Evolutionary conservation across 2,113 vertebrate genomes (phyloP).

Genomic region (Odocoileus virginianus): DNA sequence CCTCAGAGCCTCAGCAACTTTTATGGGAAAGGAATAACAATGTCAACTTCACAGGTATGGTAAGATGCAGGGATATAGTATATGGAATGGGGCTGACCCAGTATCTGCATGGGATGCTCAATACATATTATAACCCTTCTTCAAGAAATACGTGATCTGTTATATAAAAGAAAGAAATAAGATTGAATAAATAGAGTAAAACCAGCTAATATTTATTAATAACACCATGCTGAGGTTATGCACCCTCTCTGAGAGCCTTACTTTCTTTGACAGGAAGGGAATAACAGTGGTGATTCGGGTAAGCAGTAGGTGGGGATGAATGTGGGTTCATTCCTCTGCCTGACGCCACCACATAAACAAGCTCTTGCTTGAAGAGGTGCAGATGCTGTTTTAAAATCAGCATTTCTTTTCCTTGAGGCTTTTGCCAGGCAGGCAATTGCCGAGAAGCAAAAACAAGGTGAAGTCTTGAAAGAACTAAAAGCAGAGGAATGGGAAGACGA

Average conservation of each 20-base stretch:
- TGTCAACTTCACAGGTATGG: background rate
- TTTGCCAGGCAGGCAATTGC: background rate
- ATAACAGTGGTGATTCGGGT: background rate
- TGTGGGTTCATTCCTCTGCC: background rate
- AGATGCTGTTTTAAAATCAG: background rate
- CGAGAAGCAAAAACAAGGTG: background rate
- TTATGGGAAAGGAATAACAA: background rate
- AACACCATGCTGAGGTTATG: background rate
- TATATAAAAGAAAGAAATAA: background rate
- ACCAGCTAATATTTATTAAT: background rate
- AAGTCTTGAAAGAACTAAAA: background rate
- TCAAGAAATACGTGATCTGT: background rate
- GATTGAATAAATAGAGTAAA: background rate
- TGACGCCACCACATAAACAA: background rate
- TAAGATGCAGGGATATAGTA: background rate
- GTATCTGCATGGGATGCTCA: background rate
- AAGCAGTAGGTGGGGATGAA: too few species aligned
- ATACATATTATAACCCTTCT: background rate
- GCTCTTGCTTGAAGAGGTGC: background rate
- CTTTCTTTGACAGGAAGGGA: background rate
- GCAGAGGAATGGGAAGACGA: background rate
- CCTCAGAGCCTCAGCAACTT: background rate
- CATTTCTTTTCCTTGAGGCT: background rate
- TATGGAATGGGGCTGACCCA: background rate
- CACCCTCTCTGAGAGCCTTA: background rate